A percentile compares a stretch with the other conserved stretches of the same genome.
These are phyloP conservation scores for Siniperca undulata DNA, from an alignment of 2,797 vertebrate species.

Conservation along the genomic window DNA sequence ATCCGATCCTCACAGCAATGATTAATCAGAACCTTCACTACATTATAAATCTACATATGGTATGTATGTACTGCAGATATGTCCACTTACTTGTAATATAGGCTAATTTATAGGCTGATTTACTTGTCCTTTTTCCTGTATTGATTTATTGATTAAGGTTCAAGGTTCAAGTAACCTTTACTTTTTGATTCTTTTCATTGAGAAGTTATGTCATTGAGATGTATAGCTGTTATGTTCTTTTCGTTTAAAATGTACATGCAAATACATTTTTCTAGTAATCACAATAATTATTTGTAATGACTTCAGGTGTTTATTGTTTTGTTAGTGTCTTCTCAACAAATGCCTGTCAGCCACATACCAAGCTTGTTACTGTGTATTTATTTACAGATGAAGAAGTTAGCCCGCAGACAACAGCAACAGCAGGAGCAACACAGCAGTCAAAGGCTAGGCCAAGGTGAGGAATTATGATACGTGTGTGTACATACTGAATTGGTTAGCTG, in stretches of 20 bases:
- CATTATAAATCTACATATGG: too few relatives aligned
- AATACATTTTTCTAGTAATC: not conserved
- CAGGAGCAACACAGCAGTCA: conserved; percentile 93
- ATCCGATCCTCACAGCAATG: too few relatives aligned
- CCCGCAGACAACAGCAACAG: conserved; percentile 94
- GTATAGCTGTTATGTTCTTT: not conserved
- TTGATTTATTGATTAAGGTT: too few relatives aligned
- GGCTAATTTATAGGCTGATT: too few relatives aligned
- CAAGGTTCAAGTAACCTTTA: not conserved
- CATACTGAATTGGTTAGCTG: not conserved
- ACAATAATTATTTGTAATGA: not conserved
- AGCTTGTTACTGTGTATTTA: conserved; percentile 32
- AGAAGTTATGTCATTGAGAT: not conserved
- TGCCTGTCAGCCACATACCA: not conserved
- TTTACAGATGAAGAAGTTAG: conserved; percentile 95
- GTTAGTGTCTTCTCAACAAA: not conserved
- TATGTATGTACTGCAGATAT: too few relatives aligned
- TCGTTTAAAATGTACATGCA: not conserved
- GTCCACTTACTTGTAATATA: too few relatives aligned
- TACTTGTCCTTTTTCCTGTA: too few relatives aligned
- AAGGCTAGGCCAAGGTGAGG: conserved; percentile 91
- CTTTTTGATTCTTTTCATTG: not conserved
- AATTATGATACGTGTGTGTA: conserved; percentile 9
- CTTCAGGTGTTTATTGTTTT: not conserved
- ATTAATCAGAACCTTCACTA: too few relatives aligned